A percentile compares a stretch with the other conserved stretches of the same genome.
These are phyloP conservation scores for Ceramica pisi DNA, from an alignment of 2,888 invertebrate genomes.

Conservation along the genomic window DNA sequence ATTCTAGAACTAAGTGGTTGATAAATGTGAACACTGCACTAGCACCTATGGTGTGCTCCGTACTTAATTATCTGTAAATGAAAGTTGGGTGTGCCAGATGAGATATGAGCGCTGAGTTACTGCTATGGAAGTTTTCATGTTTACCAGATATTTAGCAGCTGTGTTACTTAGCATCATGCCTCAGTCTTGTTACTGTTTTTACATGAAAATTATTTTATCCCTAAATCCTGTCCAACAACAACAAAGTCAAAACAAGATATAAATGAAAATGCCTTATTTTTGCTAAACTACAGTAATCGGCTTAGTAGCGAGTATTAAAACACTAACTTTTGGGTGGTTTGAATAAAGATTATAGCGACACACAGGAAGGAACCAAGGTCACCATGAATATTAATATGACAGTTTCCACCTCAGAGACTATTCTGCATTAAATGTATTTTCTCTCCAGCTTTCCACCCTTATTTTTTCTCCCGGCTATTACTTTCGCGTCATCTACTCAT, in stretches of 20 bases:
- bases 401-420: conserved; percentile 55
- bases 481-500: conserved; percentile 50
- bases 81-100: conserved; percentile 24
- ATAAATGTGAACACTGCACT: conserved; percentile 14
- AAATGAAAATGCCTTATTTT: conserved; percentile 3
- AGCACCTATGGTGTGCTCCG: conserved; percentile 12
- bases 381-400: conserved; percentile 62
- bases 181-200: too few species aligned
- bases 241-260: neutral
- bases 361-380: conserved; percentile 54
- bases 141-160: too few species aligned
- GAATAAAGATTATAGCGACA: conserved; percentile 46
- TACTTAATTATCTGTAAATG: conserved; percentile 22
- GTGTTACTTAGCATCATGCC: neutral
- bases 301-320: conserved; percentile 47
- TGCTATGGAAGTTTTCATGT: conserved; percentile 23
- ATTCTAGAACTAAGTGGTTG: neutral
- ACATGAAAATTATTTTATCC: too few species aligned
- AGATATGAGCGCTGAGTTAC: conserved; percentile 34
- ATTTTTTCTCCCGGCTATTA: conserved; percentile 53
- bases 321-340: conserved; percentile 45
- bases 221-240: conserved; percentile 1
- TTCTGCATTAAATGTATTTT: conserved; percentile 61
- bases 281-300: conserved; percentile 36
- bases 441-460: conserved; percentile 33